Conservation (phyloP, 2,113 vertebrate species). For the Gnathonemus longibarbis region DNA sequence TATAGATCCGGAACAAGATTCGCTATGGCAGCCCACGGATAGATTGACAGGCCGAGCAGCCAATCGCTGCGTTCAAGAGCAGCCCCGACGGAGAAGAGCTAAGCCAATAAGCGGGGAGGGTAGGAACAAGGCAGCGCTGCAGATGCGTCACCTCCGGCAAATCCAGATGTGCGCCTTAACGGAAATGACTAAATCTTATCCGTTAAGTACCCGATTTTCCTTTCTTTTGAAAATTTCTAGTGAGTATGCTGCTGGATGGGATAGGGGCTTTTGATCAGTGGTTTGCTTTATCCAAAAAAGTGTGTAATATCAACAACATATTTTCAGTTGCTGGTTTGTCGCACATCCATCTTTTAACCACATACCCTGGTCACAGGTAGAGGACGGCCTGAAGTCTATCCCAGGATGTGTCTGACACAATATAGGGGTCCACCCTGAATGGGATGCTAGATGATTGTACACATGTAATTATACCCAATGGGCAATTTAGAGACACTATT, state of each 20-base stretch:
- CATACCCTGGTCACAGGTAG: not conserved
- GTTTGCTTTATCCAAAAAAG: not conserved
- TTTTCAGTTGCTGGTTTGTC: not conserved
- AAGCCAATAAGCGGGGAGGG: not conserved
- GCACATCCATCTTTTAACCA: not conserved
- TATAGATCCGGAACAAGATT: conserved; percentile 13
- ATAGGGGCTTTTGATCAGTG: not conserved
- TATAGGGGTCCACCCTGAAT: not conserved
- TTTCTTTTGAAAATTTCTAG: not conserved
- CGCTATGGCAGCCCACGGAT: not conserved
- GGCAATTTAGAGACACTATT: not conserved
- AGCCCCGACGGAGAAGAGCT: not conserved
- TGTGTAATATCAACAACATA: not conserved
- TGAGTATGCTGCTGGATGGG: not conserved
- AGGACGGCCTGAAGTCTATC: not conserved
- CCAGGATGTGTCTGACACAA: not conserved
- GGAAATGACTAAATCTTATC: not conserved
- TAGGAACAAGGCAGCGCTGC: not conserved
- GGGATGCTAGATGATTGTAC: not conserved
- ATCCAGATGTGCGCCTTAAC: not conserved
- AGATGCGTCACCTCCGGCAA: not conserved
- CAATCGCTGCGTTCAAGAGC: not conserved
- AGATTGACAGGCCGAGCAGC: not conserved
- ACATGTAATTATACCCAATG: not conserved
- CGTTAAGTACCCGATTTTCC: not conserved